phyloP scores from a whole-genome alignment of 1,140 invertebrate species.

The Zaprionus lachaisei region DNA sequence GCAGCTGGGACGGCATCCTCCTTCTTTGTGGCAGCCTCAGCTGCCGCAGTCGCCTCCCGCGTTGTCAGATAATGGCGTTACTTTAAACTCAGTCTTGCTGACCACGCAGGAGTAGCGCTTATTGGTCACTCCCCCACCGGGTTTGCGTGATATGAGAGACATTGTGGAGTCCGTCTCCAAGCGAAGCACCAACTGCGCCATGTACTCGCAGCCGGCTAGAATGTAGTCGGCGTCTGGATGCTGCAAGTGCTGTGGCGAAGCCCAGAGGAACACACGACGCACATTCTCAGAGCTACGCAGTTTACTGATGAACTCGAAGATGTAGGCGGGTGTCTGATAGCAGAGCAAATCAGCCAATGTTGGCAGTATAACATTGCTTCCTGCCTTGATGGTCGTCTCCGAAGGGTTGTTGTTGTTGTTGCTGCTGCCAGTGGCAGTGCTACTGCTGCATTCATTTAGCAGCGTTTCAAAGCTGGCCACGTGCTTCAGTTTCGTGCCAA shows the following conservation, averaged over 20 bases:
- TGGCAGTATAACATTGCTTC: constrained; percentile 71
- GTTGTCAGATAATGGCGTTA: constrained; percentile 37
- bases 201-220: constrained; percentile 72
- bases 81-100: constrained; percentile 63
- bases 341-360: constrained; percentile 70
- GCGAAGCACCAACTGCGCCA: constrained; percentile 69
- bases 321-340: constrained; percentile 61
- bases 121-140: constrained; percentile 61
- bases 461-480: constrained; percentile 56
- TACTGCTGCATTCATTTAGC: constrained; percentile 47
- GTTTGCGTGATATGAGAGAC: constrained; percentile 63
- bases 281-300: constrained; percentile 66
- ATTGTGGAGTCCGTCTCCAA: constrained; percentile 56
- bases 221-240: constrained; percentile 62
- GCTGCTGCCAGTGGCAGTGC: constrained; percentile 40
- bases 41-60: constrained; percentile 13
- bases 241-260: constrained; percentile 54
- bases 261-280: constrained; percentile 74
- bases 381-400: constrained; percentile 25
- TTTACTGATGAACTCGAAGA: constrained; percentile 67
- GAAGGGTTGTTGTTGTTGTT: constrained; percentile 32
- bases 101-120: constrained; percentile 67
- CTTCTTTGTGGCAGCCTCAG: background rate
- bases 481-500: constrained; percentile 55
- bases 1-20: constrained; percentile 15